Evolutionary conservation across 2,888 invertebrate species (phyloP), one percentile per base, ranked within the genome.

Genomic region (Spilosoma lubricipeda): DNA sequence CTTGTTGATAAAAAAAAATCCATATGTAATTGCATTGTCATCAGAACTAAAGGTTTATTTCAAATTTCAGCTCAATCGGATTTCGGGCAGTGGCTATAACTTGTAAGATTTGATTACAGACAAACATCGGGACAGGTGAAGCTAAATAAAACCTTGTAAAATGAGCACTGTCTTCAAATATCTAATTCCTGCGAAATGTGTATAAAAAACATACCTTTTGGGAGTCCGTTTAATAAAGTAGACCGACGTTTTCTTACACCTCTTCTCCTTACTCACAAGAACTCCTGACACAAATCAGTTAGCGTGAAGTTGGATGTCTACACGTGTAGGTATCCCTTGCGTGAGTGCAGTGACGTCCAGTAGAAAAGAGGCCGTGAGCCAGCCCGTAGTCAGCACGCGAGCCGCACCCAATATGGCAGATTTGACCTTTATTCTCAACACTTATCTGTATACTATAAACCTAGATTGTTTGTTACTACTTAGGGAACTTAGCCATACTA

Each of bases 371-470:
- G 36, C 48, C 68, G 56, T n/a, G 36, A 36, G 69, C 18, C 33
- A n/a, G 52, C 23, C 52, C 11, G 39, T 56, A 33, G 66, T 48
- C 66, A 27, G 56, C 71, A 71, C 71, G 71, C 71, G 18, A 71
- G 52, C 71, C 71, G 39, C 71, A 9, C 71, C 71, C 71, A 48
- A 15, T 2, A 52, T 48, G 48, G 30, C 71, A 71, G 52, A 71
- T 52, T 71, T 56, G 71, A 71, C 66, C 66, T 71, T 71, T 66
- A 18, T 63, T 18, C 63, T 63, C 63, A 30, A 5, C 63, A 48
- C 39, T 36, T 71, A 36, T 56, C 69, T 69, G 56, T 56, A 20
- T 13, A n/a, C 69, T 36, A 48, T 68, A 69, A n/a, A 69, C 69
- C 52, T 68, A 68, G 23, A 36, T 69, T 69, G 36, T 36, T 56